Base-by-base conservation (phyloP, 2,797 vertebrate genomes). In the Protosalanx chinensis region DNA sequence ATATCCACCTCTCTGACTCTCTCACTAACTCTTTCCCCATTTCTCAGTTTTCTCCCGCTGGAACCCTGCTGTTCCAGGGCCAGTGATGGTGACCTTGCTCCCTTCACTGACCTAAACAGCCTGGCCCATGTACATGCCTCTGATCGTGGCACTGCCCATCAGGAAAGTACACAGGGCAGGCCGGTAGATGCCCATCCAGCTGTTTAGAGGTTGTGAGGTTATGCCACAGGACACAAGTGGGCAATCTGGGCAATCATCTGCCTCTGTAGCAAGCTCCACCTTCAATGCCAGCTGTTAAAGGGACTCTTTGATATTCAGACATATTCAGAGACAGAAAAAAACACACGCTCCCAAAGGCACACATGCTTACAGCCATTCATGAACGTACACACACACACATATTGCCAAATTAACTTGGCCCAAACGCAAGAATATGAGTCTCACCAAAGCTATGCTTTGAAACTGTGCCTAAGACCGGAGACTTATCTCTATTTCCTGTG, bases 21-120 rank as follows among this genome's bases (percentile, higher is more conserved):
- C 51, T 20, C 30, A 15, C 15, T 74, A 75, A 85, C 88, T 70
- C 60, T 78, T 76, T 90, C 89, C 88, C 88, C 83, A 73, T 32
- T 85, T 46, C 46, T 67, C 8, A 16, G 35, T 29, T 23, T 30
- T 13, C 29, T 27, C 20, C 1, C n/a, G 6, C 64, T 46, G 37
- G 20, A 41, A 6, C 20, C 16, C 65, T 51, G 37, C 30, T 29
- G 57, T 7, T 59, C 18, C 5, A 56, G 57, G 18, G n/a, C 8
- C 13, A 18, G 3, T 63, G 30, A 32, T 27, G 8, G 29, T 33
- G 29, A 32, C 61, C 61, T 33, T 33, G 13, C 30, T 18, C 30
- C 29, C 61, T 30, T 16, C 29, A 33, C 15, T 18, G 29, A 63
- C 29, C 29, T 18, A 16, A 63, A 56, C 51, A 16, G 15, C 1